Conservation (phyloP, 2,113 vertebrate genomes). For the Apodemus speciosus region DNA sequence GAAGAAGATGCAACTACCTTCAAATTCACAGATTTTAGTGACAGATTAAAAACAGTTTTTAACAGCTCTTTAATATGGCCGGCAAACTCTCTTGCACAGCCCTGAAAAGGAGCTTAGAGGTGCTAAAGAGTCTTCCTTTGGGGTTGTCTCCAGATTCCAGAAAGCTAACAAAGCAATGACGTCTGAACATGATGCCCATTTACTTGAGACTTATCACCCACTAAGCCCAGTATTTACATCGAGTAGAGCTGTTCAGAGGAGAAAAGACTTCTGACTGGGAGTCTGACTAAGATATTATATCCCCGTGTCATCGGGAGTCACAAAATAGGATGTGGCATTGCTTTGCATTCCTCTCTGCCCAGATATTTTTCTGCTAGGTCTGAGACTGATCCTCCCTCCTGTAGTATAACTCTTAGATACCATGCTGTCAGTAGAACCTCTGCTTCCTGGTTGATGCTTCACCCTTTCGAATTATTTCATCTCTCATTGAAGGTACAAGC, state of each 20-base stretch:
- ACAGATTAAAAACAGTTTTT: constrained; percentile 39
- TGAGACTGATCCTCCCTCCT: neutral
- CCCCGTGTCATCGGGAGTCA: neutral
- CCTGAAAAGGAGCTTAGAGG: constrained; percentile 42
- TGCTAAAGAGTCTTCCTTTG: neutral
- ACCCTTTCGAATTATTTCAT: constrained; percentile 7
- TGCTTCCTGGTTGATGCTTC: neutral
- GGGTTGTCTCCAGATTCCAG: constrained; percentile 38
- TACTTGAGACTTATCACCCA: constrained; percentile 28
- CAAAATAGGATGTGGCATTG: neutral
- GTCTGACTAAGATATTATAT: neutral
- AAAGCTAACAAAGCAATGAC: constrained; percentile 30
- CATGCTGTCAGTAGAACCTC: neutral
- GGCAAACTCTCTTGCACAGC: neutral
- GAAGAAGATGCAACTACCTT: neutral
- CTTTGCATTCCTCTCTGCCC: neutral
- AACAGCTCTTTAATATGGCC: constrained; percentile 43
- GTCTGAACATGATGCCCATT: neutral
- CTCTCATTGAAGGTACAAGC: neutral
- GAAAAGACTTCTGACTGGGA: neutral
- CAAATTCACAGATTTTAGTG: constrained; percentile 27
- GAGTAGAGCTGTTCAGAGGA: neutral
- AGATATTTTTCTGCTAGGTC: neutral
- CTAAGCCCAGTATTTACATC: neutral
- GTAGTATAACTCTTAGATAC: neutral